Conservation (phyloP, 2,113 vertebrate species). For the Accipiter virgatus region DNA sequence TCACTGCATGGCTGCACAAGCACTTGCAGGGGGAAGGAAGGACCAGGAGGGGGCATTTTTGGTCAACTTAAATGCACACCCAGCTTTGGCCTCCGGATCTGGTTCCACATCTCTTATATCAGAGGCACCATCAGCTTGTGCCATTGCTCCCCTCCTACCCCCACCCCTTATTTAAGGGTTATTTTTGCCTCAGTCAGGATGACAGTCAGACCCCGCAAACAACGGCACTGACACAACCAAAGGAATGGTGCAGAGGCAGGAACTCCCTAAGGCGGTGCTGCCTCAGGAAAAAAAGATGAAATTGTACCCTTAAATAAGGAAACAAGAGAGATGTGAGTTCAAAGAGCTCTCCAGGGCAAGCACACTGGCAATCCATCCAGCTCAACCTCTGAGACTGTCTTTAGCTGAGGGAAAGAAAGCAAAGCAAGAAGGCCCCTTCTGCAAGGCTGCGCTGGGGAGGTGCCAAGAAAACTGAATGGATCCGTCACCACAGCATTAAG, state of each 20-base stretch:
- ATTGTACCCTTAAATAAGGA: background rate
- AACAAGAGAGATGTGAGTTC: background rate
- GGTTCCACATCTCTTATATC: background rate
- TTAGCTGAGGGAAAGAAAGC: background rate
- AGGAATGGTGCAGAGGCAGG: background rate
- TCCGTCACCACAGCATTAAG: background rate
- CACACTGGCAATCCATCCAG: background rate
- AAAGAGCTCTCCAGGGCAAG: background rate
- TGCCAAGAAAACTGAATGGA: background rate
- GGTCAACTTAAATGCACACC: slow-evolving; percentile 12
- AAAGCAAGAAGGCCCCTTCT: background rate
- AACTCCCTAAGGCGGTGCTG: background rate
- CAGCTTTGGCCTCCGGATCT: background rate
- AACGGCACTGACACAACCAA: background rate
- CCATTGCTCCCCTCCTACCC: background rate
- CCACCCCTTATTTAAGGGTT: background rate
- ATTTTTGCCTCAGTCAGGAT: background rate
- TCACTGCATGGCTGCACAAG: background rate
- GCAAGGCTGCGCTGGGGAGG: background rate
- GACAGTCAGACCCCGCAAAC: background rate
- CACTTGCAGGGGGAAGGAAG: slow-evolving; percentile 35
- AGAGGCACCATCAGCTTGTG: background rate
- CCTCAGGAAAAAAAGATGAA: background rate
- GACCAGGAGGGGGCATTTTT: slow-evolving; percentile 64
- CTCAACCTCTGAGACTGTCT: background rate